phyloP scores from a whole-genome alignment of 1,140 invertebrate species.

The Penaeus japonicus region DNA sequence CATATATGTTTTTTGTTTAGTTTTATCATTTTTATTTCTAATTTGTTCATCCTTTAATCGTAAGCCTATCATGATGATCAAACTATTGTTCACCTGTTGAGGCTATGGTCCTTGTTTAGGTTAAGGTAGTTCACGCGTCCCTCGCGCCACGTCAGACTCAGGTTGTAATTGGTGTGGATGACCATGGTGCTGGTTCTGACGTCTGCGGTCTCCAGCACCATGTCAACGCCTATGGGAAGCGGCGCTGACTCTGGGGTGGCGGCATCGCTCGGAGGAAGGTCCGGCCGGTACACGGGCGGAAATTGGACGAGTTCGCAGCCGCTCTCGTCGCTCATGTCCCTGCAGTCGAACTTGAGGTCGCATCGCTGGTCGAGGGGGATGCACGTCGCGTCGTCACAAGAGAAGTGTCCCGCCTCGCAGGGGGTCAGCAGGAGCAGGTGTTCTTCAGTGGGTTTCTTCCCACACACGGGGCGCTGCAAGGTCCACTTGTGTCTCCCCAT shows the following conservation, averaged over 20 bases:
- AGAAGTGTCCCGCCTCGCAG: slow-evolving; percentile 62
- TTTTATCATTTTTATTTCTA: no score
- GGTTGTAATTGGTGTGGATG: slow-evolving; percentile 52
- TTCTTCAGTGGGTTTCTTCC: slow-evolving; percentile 4
- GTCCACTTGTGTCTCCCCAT: slow-evolving; percentile 50
- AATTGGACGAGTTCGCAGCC: slow-evolving; percentile 65
- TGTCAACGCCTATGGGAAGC: slow-evolving; percentile 31
- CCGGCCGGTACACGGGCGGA: slow-evolving; percentile 49
- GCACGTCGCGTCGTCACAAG: slow-evolving; percentile 65
- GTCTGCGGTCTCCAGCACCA: slow-evolving; percentile 49
- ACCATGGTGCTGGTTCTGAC: slow-evolving; percentile 51
- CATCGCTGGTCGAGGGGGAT: slow-evolving; percentile 67
- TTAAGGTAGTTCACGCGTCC: slow-evolving; percentile 53
- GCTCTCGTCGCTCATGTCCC: slow-evolving; percentile 77
- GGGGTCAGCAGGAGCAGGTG: slow-evolving; percentile 44
- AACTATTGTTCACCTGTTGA: slow-evolving; percentile 40
- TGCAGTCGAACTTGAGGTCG: slow-evolving; percentile 75
- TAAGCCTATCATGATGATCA: no score
- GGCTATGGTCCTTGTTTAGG: slow-evolving; percentile 52
- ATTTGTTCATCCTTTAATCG: no score
- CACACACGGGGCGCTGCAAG: slow-evolving; percentile 40
- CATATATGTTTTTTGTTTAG: no score
- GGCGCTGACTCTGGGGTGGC: not conserved
- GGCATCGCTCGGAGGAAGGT: slow-evolving; percentile 44
- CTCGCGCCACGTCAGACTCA: slow-evolving; percentile 56